phyloP scores from a whole-genome alignment of 2,113 vertebrate genomes.

The Ctenomys sociabilis region DNA sequence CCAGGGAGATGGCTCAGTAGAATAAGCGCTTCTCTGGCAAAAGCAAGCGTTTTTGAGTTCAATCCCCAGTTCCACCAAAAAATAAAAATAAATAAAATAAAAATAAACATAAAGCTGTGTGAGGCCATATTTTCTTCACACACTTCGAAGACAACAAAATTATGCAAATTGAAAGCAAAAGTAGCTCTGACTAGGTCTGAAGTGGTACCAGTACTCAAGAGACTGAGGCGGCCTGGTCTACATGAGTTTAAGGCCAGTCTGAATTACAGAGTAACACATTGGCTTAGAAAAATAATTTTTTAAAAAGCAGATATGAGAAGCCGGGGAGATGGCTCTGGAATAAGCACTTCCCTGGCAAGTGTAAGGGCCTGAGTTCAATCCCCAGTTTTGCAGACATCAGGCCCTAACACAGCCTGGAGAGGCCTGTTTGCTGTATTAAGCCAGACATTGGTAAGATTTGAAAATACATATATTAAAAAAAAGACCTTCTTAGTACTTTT shows the following conservation, averaged over 20 bases:
- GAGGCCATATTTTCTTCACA: constrained; percentile 10
- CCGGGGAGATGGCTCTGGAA: no score
- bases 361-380: no score
- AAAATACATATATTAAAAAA: constrained; percentile 21
- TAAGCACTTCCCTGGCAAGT: no score
- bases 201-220: neutral
- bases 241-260: neutral
- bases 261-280: neutral
- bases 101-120: neutral
- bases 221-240: neutral
- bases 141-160: constrained; percentile 14
- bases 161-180: constrained; percentile 4
- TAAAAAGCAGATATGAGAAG: neutral
- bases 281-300: neutral
- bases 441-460: no score
- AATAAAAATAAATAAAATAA: neutral
- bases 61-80: neutral
- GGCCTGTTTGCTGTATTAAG: neutral
- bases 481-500: constrained; percentile 47
- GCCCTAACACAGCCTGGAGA: neutral
- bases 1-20: no score
- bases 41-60: no score
- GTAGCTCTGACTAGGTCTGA: neutral
- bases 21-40: no score
- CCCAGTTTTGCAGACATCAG: no score